These are phyloP conservation scores for Camptogramma bilineatum DNA, from an alignment of 2,888 invertebrate genomes.

Conservation along the genomic window DNA sequence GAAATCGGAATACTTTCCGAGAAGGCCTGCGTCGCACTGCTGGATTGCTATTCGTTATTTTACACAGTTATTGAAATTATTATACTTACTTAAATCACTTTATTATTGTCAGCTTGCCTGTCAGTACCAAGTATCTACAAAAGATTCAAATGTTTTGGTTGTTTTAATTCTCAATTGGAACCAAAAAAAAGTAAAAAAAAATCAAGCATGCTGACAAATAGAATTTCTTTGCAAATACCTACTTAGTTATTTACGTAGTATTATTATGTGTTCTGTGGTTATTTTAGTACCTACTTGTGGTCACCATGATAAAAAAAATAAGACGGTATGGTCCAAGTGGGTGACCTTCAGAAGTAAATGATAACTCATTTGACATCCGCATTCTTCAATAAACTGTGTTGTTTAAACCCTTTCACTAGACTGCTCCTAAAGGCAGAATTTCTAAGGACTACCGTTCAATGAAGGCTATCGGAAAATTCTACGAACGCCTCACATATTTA, in stretches of 20 bases:
- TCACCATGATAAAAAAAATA: conserved; percentile 29
- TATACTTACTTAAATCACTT: too few species aligned
- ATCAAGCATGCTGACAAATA: neutral
- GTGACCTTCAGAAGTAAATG: conserved; percentile 36
- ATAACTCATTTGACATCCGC: conserved; percentile 53
- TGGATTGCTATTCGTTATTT: too few species aligned
- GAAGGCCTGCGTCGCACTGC: too few species aligned
- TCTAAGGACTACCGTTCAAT: neutral
- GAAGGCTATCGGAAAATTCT: neutral
- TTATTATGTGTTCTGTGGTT: too few species aligned
- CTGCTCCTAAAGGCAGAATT: neutral
- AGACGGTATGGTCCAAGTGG: conserved; percentile 23
- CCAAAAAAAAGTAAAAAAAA: too few species aligned
- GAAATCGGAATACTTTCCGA: too few species aligned
- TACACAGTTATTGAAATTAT: too few species aligned
- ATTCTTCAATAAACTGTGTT: conserved; percentile 39
- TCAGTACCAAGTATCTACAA: too few species aligned
- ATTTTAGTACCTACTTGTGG: too few species aligned
- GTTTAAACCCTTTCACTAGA: conserved; percentile 39
- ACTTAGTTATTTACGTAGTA: conserved; percentile 4
- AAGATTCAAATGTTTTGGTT: too few species aligned
- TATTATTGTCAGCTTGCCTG: too few species aligned
- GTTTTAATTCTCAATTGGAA: too few species aligned
- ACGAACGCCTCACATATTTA: neutral
- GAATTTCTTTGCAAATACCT: neutral